Evolutionary conservation across 2,888 invertebrate genomes (phyloP), one percentile per base, ranked within the genome.

Genomic region (Plutella xylostella): DNA sequence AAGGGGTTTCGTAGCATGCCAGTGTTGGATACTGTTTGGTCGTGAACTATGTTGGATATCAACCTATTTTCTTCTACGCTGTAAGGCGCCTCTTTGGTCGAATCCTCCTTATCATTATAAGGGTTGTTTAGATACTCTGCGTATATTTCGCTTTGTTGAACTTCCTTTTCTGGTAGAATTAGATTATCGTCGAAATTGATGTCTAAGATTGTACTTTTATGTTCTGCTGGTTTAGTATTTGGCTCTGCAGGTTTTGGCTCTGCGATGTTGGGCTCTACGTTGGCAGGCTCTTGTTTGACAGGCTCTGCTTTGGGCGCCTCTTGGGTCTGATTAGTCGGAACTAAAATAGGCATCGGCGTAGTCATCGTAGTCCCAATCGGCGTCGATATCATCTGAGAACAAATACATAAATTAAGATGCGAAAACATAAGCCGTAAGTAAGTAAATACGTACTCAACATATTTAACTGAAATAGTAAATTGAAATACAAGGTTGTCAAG

Each of bases 301-400:
- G n/a, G 22, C 35, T 38, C 20, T 42, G 46, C n/a, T n/a, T n/a
- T 50, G 45, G 40, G 51, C 14, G 49, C 48, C 30, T 46, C 47
- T 15, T 57, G 62, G 5, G 51, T 47, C 50, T 67, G 65, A 2
- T 7, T 48, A 34, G 49, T 53, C 7, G 76, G 74, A 53, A 70
- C 76, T 4, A 80, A 57, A 11, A 76, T 68, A 34, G 77, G 76
- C 46, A 76, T 68, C 52, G 4, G 35, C 1, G 73, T 64, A 50
- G 82, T 76, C 40, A 82, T 67, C 28, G 82, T 69, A 58, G 83
- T 73, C 15, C 87, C 86, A 43, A 89, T 89, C 1, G 89, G 87
- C 18, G 89, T 89, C 12, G 89, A 89, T 48, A 88, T 86, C 87
- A 89, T 87, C 88, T 89, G 80, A 1, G 78, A 33, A 33, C 3